Percentiles rank a stretch among this genome's conserved stretches.
phyloP scores from a whole-genome alignment of 2,888 invertebrate genomes.

The Oxystoma pomonae region DNA sequence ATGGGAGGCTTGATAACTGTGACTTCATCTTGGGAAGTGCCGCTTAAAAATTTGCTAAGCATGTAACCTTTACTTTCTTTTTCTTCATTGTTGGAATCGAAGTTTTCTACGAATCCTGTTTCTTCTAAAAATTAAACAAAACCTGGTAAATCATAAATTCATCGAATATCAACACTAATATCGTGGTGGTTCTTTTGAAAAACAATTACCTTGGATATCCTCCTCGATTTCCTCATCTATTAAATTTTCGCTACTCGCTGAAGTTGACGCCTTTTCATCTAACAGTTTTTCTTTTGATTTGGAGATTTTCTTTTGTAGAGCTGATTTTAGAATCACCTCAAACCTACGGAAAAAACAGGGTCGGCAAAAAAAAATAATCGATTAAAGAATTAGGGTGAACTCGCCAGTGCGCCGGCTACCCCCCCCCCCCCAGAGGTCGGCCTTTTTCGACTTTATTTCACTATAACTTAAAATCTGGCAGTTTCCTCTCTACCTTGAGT shows the following conservation, averaged over 20 bases:
- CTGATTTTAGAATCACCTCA: constrained; percentile 36
- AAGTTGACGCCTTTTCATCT: constrained; percentile 14
- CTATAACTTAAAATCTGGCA: too few species aligned
- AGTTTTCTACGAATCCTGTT: constrained; percentile 5
- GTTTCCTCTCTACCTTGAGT: too few species aligned
- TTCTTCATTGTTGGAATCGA: constrained; percentile 7
- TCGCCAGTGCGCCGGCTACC: too few species aligned
- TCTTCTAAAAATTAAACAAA: not conserved
- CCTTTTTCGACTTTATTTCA: too few species aligned
- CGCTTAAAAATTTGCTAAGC: constrained; percentile 18
- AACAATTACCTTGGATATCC: not conserved
- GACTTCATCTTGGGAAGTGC: not conserved
- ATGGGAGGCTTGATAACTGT: constrained; percentile 28
- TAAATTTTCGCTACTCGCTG: constrained; percentile 16
- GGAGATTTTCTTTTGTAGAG: constrained; percentile 22
- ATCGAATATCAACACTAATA: too few species aligned
- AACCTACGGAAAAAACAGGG: too few species aligned
- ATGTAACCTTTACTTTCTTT: constrained; percentile 18
- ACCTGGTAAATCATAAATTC: too few species aligned
- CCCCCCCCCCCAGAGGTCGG: too few species aligned
- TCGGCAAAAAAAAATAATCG: too few species aligned
- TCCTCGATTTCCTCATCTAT: constrained; percentile 10
- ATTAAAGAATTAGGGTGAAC: too few species aligned
- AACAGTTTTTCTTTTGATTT: constrained; percentile 10
- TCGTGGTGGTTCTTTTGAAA: too few species aligned